phyloP scores from a whole-genome alignment of 2,113 vertebrate genomes.

The Rafetus swinhoei region DNA sequence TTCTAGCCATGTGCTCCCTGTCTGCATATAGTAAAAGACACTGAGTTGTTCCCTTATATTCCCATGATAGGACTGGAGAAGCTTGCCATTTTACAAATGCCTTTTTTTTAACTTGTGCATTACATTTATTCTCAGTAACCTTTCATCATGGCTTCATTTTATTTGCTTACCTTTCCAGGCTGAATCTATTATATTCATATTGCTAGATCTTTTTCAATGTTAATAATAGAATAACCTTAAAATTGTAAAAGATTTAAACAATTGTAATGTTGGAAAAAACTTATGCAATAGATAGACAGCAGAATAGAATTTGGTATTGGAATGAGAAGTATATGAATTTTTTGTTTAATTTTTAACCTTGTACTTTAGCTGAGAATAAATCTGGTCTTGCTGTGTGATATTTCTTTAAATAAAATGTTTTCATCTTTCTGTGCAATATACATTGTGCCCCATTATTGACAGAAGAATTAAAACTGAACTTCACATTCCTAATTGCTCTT shows the following conservation, averaged over 20 bases:
- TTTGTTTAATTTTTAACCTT: background rate
- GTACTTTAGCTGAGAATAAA: background rate
- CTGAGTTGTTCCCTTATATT: background rate
- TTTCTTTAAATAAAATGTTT: rapidly evolving
- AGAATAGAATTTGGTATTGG: background rate
- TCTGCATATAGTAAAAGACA: rapidly evolving
- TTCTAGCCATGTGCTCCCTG: background rate
- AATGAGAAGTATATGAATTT: background rate
- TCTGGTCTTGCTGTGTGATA: background rate
- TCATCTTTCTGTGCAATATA: background rate
- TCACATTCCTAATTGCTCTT: background rate
- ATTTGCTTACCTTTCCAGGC: background rate
- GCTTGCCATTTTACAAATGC: background rate
- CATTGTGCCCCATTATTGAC: background rate
- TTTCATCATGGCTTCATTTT: background rate
- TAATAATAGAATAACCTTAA: background rate
- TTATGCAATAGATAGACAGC: background rate
- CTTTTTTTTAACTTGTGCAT: background rate
- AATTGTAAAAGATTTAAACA: background rate
- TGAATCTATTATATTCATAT: background rate
- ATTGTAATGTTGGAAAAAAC: background rate
- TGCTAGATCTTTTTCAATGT: background rate
- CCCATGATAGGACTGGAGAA: background rate
- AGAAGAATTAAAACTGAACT: rapidly evolving
- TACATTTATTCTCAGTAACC: background rate